These are phyloP conservation scores for Melinaea marsaeus DNA, from an alignment of 2,888 invertebrate genomes.

Conservation along the genomic window DNA sequence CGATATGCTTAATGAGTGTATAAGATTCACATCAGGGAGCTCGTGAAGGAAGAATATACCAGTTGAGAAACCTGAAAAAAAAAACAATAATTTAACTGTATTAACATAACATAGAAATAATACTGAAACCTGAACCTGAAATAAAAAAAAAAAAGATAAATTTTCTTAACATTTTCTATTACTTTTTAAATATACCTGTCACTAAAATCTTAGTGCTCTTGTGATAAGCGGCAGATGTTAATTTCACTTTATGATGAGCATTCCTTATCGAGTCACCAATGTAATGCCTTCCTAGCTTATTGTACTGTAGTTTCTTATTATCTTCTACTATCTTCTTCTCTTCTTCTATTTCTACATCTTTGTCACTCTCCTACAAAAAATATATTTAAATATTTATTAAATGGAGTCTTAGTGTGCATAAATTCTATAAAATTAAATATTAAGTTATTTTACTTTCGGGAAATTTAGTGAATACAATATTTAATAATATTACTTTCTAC, in stretches of 20 bases:
- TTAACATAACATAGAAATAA: no score
- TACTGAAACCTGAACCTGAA: neutral
- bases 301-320: constrained; percentile 78
- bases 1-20: constrained; percentile 93
- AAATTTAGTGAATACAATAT: no score
- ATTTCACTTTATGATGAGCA: constrained; percentile 77
- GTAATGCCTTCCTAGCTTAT: constrained; percentile 84
- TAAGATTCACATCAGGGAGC: constrained; percentile 93
- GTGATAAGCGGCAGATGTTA: constrained; percentile 92
- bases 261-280: constrained; percentile 84
- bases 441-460: no score
- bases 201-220: constrained; percentile 88
- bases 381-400: neutral
- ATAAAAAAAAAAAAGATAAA: constrained; percentile 9
- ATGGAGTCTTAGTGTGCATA: neutral
- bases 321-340: constrained; percentile 52
- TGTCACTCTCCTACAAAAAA: constrained; percentile 53
- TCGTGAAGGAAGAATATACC: constrained; percentile 97
- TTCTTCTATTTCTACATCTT: constrained; percentile 55
- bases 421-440: no score
- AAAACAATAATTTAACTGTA: no score
- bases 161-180: neutral
- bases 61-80: constrained; percentile 85
- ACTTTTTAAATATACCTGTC: constrained; percentile 80
- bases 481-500: no score